A percentile compares a stretch with the other conserved stretches of the same genome.
Conservation (phyloP, 2,888 invertebrate genomes). For the Nasonia oneida region DNA sequence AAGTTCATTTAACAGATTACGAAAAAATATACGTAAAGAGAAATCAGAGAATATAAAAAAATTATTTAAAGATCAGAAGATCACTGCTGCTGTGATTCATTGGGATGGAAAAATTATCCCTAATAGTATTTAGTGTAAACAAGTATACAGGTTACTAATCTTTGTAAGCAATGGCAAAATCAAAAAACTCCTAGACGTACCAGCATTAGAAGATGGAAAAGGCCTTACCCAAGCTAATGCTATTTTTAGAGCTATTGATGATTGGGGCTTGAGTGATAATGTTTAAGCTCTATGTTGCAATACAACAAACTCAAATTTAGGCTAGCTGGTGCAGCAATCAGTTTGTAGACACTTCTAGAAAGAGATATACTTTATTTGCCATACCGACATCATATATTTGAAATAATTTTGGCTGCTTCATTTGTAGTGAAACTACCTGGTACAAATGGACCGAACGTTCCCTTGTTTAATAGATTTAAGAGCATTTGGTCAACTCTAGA, state of each 20-base stretch:
- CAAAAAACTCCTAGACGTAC: no score
- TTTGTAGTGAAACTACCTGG: no score
- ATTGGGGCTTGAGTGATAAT: not conserved
- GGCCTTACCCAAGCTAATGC: no score
- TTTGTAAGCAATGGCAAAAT: no score
- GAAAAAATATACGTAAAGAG: not conserved
- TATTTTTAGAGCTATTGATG: no score
- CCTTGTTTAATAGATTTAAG: no score
- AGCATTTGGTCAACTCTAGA: no score
- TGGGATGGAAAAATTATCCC: constrained; percentile 28
- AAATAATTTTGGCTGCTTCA: no score
- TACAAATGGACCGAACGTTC: no score
- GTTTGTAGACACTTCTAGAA: not conserved
- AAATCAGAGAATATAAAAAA: not conserved
- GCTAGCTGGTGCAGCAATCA: not conserved
- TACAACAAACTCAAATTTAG: not conserved
- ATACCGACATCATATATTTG: no score
- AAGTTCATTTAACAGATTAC: not conserved
- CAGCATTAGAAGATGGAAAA: not conserved
- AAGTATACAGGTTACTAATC: no score
- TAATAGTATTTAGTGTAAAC: not conserved
- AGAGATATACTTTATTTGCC: no score
- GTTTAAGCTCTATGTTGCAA: not conserved
- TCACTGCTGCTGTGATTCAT: constrained; percentile 19
- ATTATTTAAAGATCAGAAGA: not conserved